These are phyloP conservation scores for Nephrocerus scutellatus DNA, from an alignment of 2,888 invertebrate genomes.

Conservation along the genomic window DNA sequence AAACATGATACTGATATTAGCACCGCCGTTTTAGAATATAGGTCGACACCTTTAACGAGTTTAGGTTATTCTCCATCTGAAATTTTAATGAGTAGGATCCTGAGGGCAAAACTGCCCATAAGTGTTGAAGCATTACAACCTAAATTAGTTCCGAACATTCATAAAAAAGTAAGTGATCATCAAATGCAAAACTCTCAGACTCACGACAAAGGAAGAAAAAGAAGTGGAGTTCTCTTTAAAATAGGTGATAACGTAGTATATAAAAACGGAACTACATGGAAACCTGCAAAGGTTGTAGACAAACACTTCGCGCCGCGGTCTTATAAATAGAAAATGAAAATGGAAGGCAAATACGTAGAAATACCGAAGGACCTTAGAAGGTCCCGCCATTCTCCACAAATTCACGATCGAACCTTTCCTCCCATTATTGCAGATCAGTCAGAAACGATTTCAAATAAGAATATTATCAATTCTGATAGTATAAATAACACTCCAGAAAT, in stretches of 20 bases:
- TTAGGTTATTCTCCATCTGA: neutral
- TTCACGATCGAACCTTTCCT: neutral
- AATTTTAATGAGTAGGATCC: neutral
- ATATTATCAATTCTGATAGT: neutral
- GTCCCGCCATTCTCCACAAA: no score
- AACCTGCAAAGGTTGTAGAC: no score
- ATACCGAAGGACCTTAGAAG: no score
- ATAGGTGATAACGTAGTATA: conserved; percentile 1
- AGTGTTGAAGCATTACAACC: conserved; percentile 1
- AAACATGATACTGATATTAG: neutral
- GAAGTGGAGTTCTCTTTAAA: conserved; percentile 1
- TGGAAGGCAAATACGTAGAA: no score
- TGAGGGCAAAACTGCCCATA: conserved; percentile 1
- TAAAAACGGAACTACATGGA: no score
- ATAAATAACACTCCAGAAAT: neutral
- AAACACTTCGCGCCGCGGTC: no score
- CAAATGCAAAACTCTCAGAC: conserved; percentile 3
- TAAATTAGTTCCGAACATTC: conserved; percentile 2
- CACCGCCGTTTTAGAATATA: neutral
- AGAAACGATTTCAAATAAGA: neutral
- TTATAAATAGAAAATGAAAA: no score
- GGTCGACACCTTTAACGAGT: neutral
- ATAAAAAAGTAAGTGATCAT: conserved; percentile 1
- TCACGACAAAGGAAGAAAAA: conserved; percentile 1
- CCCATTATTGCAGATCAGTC: neutral